Evolutionary conservation across 2,888 invertebrate genomes (phyloP), one percentile per base, ranked within the genome.

Genomic region (Chrysolina oricalcia): DNA sequence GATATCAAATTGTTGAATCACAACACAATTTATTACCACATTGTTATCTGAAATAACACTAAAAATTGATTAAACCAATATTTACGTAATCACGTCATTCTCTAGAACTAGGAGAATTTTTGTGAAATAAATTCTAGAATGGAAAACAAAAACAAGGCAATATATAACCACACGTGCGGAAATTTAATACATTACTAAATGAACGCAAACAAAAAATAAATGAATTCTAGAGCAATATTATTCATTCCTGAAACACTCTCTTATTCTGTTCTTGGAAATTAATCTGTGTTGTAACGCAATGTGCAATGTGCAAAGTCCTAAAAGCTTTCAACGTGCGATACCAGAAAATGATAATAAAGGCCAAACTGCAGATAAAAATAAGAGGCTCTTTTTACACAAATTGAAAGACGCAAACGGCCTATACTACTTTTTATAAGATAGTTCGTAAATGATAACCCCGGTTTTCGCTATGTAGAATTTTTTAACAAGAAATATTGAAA

Each of bases 111-210:
- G 5, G 59, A 59, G 59, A 9, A 3, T n/a, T 17, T 17, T 59
- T 59, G 27, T 15, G 13, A 59, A 23, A 59, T 59, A 8, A 6
- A n/a, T 6, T 59, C 9, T 59, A 13, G 10, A 27, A 27, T 27
- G 13, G 8, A 59, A 27, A 23, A 59, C 59, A 35, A 35, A 15
- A 59, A 59, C 59, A 59, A 8, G 15, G 59, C 59, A 23, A 59
- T 59, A n/a, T n/a, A n/a, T n/a, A 59, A 59, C n/a, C 35, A 17
- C 59, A 59, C 59, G 27, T 59, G 59, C 27, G 9, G 27, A 59
- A 59, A 59, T 23, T 59, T 10, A n/a, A 27, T 27, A 6, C 1
- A 27, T 59, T 1, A n/a, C 56, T 13, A 1, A 50, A 50, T 59
- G 27, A 59, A 10, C 19, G 50, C 50, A 19, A 50, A 50, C 19